These are phyloP conservation scores for Echinometra lucunter DNA, from an alignment of 53 echinoderm and acorn worm species.

Conservation along the genomic window DNA sequence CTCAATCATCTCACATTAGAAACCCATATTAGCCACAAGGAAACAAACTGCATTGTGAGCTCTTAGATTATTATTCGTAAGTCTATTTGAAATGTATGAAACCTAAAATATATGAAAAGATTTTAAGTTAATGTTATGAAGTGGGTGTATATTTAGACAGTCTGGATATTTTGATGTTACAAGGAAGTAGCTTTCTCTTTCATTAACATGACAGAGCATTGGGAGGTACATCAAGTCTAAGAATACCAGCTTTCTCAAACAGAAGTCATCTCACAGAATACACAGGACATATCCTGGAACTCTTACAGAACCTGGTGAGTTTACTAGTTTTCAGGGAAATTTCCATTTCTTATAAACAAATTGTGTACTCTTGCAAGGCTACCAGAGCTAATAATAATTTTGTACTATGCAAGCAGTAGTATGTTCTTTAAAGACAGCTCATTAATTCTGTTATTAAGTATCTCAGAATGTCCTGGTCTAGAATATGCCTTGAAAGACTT, in stretches of 20 bases:
- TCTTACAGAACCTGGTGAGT: constrained; percentile 93
- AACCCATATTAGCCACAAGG: background rate
- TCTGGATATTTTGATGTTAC: background rate
- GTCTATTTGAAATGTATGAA: background rate
- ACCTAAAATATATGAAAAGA: background rate
- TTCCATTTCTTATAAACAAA: too few species aligned
- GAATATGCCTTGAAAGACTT: background rate
- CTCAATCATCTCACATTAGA: background rate
- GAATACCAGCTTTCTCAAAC: constrained; percentile 87
- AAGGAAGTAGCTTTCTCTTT: background rate
- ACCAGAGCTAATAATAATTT: background rate
- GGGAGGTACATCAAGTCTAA: constrained; percentile 84
- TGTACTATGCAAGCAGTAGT: background rate
- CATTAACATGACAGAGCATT: constrained; percentile 79
- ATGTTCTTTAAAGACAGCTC: too few species aligned
- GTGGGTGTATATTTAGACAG: background rate
- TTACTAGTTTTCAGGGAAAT: background rate
- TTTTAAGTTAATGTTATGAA: background rate
- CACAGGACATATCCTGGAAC: constrained; percentile 87
- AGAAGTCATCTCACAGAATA: constrained; percentile 84
- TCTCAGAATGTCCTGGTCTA: too few species aligned
- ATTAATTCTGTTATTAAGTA: too few species aligned
- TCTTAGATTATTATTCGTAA: background rate
- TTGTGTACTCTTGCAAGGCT: too few species aligned
- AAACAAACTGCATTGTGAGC: background rate